Evolutionary conservation across 2,113 vertebrate genomes (phyloP), one percentile per base, ranked within the genome.

Genomic region (Himantopus leucocephalus): DNA sequence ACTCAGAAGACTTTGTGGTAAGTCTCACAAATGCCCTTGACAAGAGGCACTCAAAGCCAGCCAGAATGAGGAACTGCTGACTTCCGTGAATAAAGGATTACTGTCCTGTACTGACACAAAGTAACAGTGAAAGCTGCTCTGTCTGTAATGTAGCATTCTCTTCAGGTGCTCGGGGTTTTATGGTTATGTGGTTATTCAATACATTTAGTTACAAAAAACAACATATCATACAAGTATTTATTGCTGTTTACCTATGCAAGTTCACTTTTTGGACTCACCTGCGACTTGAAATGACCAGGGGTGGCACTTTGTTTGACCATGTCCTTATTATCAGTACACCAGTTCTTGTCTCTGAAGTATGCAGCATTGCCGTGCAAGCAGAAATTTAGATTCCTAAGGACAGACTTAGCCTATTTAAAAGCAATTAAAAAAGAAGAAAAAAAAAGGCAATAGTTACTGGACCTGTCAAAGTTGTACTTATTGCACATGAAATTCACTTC

Each of bases 321-420:
- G 89, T 91, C 92, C 82, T 41, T 30, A 26, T 14, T 23, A 10
- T 1, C 64, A 82, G 56, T 0, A 12, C 0, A 39, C 52, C 66
- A 58, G 39, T 29, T 41, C 14, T 87, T 72, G 53, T 72, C 87
- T 91, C 90, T 70, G 73, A 22, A 34, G 27, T 0, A 23, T 4
- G 75, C 82, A 81, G 84, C 95, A 96, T 95, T 5, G 67, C n/a
- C 15, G 1, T 9, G 86, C 37, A 58, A 75, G 56, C 45, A 72
- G 76, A 26, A 81, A 32, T 74, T 88, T 34, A 93, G 8, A 34
- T 21, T 39, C 72, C 60, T 30, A 58, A 41, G 66, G 50, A 62
- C 17, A 56, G 50, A 34, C 30, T 85, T 72, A 16, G 22, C 96
- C 95, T 97, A 74, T 62, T 93, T 10, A 76, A 94, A 75, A 68